Evolutionary conservation across 2,888 invertebrate species (phyloP).

Genomic region (Acanthosepion esculentum): DNA sequence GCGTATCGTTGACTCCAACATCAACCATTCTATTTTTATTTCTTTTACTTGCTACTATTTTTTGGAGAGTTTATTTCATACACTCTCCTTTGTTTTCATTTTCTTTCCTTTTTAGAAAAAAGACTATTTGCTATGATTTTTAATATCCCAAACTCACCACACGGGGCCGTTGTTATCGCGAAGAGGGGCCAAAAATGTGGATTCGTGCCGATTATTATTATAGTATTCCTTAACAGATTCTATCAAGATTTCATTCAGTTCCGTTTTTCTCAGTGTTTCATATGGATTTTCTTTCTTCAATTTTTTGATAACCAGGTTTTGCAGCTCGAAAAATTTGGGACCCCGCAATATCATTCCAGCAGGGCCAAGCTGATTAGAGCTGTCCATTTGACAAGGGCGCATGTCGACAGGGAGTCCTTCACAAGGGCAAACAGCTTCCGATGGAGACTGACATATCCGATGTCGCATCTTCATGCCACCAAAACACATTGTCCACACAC

Average conservation of each 20-base stretch:
- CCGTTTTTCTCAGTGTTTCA: neutral
- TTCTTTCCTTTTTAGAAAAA: too few species aligned
- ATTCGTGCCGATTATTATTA: neutral
- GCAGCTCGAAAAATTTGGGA: neutral
- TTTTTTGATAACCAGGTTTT: neutral
- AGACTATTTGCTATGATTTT: neutral
- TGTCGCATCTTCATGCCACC: neutral
- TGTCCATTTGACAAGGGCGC: neutral
- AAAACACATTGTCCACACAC: constrained; percentile 23
- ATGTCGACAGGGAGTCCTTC: neutral
- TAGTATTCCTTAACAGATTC: neutral
- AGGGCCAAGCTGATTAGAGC: neutral
- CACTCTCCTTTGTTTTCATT: too few species aligned
- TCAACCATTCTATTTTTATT: too few species aligned
- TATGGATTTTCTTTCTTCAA: neutral
- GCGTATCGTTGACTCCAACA: too few species aligned
- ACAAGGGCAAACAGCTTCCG: neutral
- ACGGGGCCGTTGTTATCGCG: neutral
- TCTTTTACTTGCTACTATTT: too few species aligned
- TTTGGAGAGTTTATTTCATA: too few species aligned
- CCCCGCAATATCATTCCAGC: neutral
- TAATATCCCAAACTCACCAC: neutral
- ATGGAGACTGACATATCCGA: neutral
- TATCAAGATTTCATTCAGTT: neutral
- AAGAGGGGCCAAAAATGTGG: neutral